phyloP scores from a whole-genome alignment of 2,113 vertebrate species.

The Tiliqua scincoides region DNA sequence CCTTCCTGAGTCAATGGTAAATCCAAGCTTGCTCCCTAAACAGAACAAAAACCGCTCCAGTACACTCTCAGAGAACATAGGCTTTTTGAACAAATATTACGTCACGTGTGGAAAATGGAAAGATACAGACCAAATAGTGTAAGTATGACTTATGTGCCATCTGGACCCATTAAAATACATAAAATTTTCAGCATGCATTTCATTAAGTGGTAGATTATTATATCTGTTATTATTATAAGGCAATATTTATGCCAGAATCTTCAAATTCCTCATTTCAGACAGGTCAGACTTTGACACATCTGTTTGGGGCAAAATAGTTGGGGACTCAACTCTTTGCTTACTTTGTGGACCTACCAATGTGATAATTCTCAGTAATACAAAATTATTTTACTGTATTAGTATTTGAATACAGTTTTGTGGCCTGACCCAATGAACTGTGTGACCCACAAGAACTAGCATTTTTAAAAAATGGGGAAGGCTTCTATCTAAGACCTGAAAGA shows the following conservation, averaged over 20 bases:
- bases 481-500: neutral
- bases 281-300: neutral
- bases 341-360: neutral
- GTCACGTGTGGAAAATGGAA: neutral
- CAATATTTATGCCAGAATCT: neutral
- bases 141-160: neutral
- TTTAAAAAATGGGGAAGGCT: neutral
- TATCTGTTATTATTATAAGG: neutral
- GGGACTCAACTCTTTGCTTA: neutral
- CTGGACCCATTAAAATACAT: neutral
- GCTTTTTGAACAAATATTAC: neutral
- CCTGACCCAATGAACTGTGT: no score
- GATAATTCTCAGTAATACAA: neutral
- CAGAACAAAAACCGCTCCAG: conserved; percentile 27
- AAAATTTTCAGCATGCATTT: neutral
- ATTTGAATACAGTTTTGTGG: neutral
- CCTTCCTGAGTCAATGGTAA: conserved; percentile 86
- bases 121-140: neutral
- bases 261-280: neutral
- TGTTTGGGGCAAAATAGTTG: neutral
- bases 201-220: neutral
- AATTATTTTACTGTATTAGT: neutral
- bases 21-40: conserved; percentile 82
- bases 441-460: no score
- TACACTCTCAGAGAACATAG: neutral